Evolutionary conservation across 2,113 vertebrate species (phyloP), one percentile per base, ranked within the genome.

Genomic region (Cricetomys ansorgei): DNA sequence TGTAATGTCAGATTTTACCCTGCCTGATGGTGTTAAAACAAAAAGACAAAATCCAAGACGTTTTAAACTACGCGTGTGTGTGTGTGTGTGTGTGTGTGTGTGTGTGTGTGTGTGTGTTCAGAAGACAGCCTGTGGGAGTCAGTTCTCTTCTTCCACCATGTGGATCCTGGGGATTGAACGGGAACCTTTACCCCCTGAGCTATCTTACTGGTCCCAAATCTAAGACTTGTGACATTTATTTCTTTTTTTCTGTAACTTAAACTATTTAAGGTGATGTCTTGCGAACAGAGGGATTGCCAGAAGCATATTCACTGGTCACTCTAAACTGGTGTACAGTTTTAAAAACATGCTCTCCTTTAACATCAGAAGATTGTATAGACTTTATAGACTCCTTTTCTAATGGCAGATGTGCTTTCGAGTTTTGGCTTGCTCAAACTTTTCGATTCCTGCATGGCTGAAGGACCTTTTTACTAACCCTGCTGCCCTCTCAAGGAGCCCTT

Each of bases 1-100:
- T 97, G 31, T 89, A 48, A 50, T 85, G 92, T 91, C 15, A 89
- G 55, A 93, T 64, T 95, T 95, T 89, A 43, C 37, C 50, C 40
- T 62, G 19, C 53, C 23, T 92, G 65, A 62, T 12, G 37, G 83
- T 75, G 69, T 93, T 72, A 93, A 84, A 89, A 91, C 53, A 55
- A 72, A 87, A 93, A 92, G 90, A 92, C 37, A 89, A 90, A 88
- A 64, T 86, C 48, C 50, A 91, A 70, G 15, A 64, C 7, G 4
- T 84, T 64, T 43, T 62, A 43, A 81, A 59, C 9, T 73, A 0
- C 43, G 29, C 40, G 27, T 77, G 76, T 53, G 16, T 55, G 76
- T 55, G 31, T n/a, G 77, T n/a, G 77, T 55, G 34, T 37, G 34
- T n/a, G 17, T 37, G 48, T 19, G 29, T 70, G 37, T 70, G 37